Conservation (phyloP, 2,797 vertebrate genomes). For the Hylomyscus alleni region DNA sequence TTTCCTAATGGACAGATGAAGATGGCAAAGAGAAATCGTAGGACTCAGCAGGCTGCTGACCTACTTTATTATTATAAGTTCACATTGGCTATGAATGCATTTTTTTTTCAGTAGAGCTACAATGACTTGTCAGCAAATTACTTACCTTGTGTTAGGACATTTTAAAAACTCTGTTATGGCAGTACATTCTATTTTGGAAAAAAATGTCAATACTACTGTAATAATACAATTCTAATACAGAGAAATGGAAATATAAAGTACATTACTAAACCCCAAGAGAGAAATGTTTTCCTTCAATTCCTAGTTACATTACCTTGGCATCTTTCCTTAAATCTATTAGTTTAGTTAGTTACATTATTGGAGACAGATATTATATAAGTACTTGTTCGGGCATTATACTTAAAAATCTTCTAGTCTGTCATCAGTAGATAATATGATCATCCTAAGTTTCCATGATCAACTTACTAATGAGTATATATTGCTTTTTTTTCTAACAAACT, state of each 20-base stretch:
- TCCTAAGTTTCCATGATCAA: neutral
- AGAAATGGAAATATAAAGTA: constrained; percentile 54
- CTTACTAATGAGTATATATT: neutral
- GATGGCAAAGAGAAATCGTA: constrained; percentile 77
- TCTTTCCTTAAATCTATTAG: neutral
- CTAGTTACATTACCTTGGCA: neutral
- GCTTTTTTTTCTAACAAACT: neutral
- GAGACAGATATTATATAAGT: constrained; percentile 37
- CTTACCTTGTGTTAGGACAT: constrained; percentile 80
- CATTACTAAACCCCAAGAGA: neutral
- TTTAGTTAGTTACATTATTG: neutral
- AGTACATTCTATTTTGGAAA: constrained; percentile 52
- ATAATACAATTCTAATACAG: constrained; percentile 14
- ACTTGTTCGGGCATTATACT: neutral
- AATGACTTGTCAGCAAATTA: constrained; percentile 86
- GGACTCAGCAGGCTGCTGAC: constrained; percentile 87
- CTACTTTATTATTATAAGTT: constrained; percentile 87
- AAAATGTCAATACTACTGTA: constrained; percentile 53
- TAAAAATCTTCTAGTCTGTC: neutral
- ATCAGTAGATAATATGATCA: neutral
- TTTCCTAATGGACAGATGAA: constrained; percentile 41
- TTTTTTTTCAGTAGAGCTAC: constrained; percentile 71
- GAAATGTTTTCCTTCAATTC: constrained; percentile 17
- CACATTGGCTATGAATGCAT: constrained; percentile 75
- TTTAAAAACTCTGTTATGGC: constrained; percentile 62